Conservation (phyloP, 1,140 invertebrate genomes). For the Globodera rostochiensis region DNA sequence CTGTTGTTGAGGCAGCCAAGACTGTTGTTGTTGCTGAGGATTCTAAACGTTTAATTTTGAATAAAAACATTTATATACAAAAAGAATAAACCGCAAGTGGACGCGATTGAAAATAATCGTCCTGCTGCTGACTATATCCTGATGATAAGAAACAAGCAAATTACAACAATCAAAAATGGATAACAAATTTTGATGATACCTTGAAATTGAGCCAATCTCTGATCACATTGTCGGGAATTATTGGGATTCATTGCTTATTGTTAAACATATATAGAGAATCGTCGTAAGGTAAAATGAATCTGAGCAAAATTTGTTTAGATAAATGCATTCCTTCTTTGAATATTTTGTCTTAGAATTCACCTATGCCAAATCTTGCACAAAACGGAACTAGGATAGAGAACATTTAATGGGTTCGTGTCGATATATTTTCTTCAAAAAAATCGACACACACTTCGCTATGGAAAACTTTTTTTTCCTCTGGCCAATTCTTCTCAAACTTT, state of each 20-base stretch:
- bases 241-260: background rate
- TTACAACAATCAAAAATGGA: background rate
- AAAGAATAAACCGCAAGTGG: background rate
- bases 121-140: constrained; percentile 19
- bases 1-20: background rate
- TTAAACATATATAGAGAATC: background rate
- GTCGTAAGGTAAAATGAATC: too few relatives aligned
- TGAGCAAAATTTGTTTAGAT: too few relatives aligned
- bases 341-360: too few relatives aligned
- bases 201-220: background rate
- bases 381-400: too few relatives aligned
- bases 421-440: too few relatives aligned
- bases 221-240: background rate
- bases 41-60: background rate
- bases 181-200: background rate
- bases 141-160: background rate
- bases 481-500: too few relatives aligned
- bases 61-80: background rate
- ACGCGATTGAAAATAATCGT: background rate
- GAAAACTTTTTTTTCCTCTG: too few relatives aligned
- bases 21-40: background rate
- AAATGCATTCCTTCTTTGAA: too few relatives aligned
- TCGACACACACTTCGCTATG: too few relatives aligned
- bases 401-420: too few relatives aligned
- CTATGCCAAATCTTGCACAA: too few relatives aligned